Base-by-base conservation (phyloP, 2,113 vertebrate genomes). In the Prunella fulvescens region DNA sequence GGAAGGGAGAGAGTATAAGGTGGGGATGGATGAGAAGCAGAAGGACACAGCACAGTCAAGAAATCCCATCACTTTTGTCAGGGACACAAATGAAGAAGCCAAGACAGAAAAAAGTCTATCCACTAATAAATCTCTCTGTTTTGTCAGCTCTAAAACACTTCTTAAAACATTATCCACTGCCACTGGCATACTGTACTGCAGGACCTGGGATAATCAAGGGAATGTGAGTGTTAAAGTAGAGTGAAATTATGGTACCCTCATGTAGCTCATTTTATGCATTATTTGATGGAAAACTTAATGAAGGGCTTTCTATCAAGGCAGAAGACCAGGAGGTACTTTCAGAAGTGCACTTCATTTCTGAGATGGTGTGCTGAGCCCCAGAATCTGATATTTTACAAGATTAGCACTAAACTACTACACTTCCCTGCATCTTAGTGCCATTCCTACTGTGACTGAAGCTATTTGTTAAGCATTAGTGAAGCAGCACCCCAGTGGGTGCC, bases 181-280 rank as follows among this genome's bases (percentile, higher is more conserved):
- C 45, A 29, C 26, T 64, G 53, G 37, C 54, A 40, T 24, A 4
- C 12, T 24, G 13, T 5, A 11, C 26, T 65, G 48, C 25, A 67
- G 65, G 25, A 65, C 19, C 29, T 0, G 0, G 19, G 50, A 22
- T 2, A 58, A 11, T 9, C 29, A 50, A 62, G 47, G 35, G 19
- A 88, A 83, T 0, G 2, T 0, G 7, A 77, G 39, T 13, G 42
- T 37, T 86, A 48, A 77, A 60, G 50, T 12, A 25, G 50, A 39
- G 19, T 13, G 39, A 71, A 70, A 88, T 73, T 10, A 42, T 0
- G 0, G 35, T 4, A 45, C 8, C 28, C 12, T 69, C 47, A n/a
- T 6, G 11, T 3, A 73, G 54, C 29, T 86, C 56, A 58, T 76
- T 57, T 64, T 10, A 37, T 24, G 31, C 19, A 35, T 37, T 60